Evolutionary conservation across 1,140 invertebrate genomes (phyloP).

Genomic region (Oedothorax gibbosus): DNA sequence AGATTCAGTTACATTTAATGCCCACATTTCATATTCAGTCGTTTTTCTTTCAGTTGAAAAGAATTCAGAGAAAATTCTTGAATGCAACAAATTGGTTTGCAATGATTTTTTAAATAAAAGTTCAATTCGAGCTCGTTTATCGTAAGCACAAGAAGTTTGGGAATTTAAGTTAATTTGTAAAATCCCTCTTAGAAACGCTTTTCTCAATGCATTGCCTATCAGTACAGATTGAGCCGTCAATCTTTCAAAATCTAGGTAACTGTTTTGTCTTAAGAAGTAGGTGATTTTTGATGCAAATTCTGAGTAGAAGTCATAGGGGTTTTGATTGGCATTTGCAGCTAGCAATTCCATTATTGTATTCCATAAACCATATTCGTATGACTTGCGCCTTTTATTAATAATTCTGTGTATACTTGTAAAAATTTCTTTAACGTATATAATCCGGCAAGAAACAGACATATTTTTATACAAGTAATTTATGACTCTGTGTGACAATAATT

Average conservation of each 20-base stretch:
- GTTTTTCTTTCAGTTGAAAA: neutral
- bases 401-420: no score
- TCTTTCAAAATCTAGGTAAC: neutral
- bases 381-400: no score
- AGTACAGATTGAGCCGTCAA: neutral
- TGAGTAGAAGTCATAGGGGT: no score
- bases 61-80: constrained; percentile 1
- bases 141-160: neutral
- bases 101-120: constrained; percentile 1
- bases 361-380: no score
- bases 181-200: neutral
- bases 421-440: no score
- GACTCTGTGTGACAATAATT: no score
- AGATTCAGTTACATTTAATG: neutral
- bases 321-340: no score
- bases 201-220: neutral
- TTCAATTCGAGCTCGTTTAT: neutral
- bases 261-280: constrained; percentile 2
- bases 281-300: neutral
- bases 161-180: neutral
- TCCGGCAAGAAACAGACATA: no score
- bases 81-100: neutral
- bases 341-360: no score
- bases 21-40: neutral
- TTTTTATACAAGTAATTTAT: no score